Conservation (phyloP, 2,113 vertebrate genomes). For the Acrocephalus arundinaceus region DNA sequence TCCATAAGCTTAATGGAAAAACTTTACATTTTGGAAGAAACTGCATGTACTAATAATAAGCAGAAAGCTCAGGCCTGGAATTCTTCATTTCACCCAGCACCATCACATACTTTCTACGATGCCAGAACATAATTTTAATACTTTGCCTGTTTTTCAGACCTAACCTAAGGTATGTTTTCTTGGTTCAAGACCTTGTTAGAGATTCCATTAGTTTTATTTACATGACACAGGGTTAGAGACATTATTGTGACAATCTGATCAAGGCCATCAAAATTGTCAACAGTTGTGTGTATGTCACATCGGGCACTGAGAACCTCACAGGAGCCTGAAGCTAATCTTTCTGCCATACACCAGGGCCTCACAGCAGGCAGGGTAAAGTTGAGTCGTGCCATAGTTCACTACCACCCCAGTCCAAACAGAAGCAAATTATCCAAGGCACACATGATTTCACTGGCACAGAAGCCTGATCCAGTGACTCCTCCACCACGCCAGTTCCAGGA, state of each 20-base stretch:
- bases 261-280: neutral
- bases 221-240: neutral
- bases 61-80: neutral
- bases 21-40: neutral
- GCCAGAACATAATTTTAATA: neutral
- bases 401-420: neutral
- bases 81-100: neutral
- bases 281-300: neutral
- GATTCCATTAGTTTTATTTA: neutral
- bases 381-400: neutral
- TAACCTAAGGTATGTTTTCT: neutral
- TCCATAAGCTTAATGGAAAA: neutral
- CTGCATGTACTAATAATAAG: neutral
- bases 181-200: neutral
- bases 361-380: neutral
- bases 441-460: neutral
- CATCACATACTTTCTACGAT: accelerated
- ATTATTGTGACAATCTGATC: neutral
- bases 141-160: neutral
- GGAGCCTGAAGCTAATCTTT: neutral
- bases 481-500: neutral
- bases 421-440: neutral
- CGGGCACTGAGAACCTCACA: neutral
- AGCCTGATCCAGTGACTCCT: neutral
- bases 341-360: too few relatives aligned